Base-by-base conservation (phyloP, 2,888 invertebrate genomes). In the Fragum fragum region DNA sequence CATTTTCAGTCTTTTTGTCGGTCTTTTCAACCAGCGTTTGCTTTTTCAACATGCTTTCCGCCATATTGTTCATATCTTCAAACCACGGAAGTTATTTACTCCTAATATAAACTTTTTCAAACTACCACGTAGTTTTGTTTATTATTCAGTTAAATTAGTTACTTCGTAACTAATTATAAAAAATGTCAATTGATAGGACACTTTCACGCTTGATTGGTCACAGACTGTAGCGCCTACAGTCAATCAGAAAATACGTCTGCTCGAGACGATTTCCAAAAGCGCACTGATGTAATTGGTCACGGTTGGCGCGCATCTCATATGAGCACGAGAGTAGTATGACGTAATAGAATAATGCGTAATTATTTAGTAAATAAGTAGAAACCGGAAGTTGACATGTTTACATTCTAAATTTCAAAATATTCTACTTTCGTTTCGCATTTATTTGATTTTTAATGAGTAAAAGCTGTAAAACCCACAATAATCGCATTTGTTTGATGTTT, bases 211-310 rank as follows among this genome's bases (percentile, higher is more conserved):
- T 26, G 3, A 57, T 2, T 26, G 28, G 28, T 32, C 28, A 32
- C 26, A 21, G 29, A 63, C 29, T 29, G 26, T 32, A 29, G 63
- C n/a, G 7, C 29, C 28, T 63, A 63, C 57, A 63, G 32, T 63
- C 63, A 29, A 32, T 29, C 29, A 63, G 63, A 63, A n/a, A 63
- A 63, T 63, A 63, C 36, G 32, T 63, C 63, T 63, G 63, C 63
- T 32, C 32, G n/a, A 29, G 63, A 63, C 63, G 29, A 3, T 63
- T 63, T 63, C 63, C 29, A 63, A 28, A 63, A 63, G 63, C n/a
- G n/a, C n/a, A n/a, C n/a, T n/a, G n/a, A n/a, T n/a, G n/a, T n/a
- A n/a, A n/a, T n/a, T n/a, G n/a, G n/a, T n/a, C n/a, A n/a, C n/a
- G n/a, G n/a, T n/a, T n/a, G n/a, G n/a, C n/a, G n/a, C n/a, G n/a